Base-by-base conservation (phyloP, 2,113 vertebrate species). In the Antigone vipio region DNA sequence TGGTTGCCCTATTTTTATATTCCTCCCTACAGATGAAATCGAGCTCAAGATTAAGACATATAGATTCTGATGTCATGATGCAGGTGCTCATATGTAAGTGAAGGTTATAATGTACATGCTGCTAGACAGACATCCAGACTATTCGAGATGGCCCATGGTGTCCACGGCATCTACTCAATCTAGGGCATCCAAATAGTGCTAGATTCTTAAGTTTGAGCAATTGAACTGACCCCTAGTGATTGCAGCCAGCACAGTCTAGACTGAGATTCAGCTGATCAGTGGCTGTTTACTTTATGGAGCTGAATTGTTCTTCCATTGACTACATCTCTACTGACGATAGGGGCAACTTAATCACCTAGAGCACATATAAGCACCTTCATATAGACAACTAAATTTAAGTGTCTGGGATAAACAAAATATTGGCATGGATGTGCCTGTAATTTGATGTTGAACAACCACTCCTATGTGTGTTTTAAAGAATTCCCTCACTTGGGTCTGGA, bases 61-160 rank as follows among this genome's bases (percentile, higher is more conserved):
- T 17, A 38, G 69, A 38, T 56, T 40, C 45, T 38, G 38, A 60
- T 62, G 59, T 66, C 34, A 69, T 18, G 38, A 49, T 32, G 12
- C 30, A 60, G 49, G 18, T 24, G 47, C 11, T 84, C 15, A 7
- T 1, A 9, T 23, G 15, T 44, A n/a, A 81, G 42, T 5, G 23
- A 75, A 71, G 38, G 40, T 47, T 63, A 22, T 26, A 32, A 30
- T 1, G 11, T 21, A 63, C 30, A 3, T 7, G 20, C 13, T 87
- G n/a, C 22, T 38, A 44, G 13, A 62, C 0, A 34, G 47, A 55
- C 8, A 50, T 4, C 29, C 19, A 30, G 32, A 44, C 20, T 38
- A 8, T 11, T 3, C 45, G 30, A 60, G 58, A 9, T 3, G 4
- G 3, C 9, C 59, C 5, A 4, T 3, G 9, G 13, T 52, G 38